Percentiles rank a stretch among this genome's conserved stretches.
phyloP scores from a whole-genome alignment of 2,888 invertebrate genomes.

The Ernsta delagoae region DNA sequence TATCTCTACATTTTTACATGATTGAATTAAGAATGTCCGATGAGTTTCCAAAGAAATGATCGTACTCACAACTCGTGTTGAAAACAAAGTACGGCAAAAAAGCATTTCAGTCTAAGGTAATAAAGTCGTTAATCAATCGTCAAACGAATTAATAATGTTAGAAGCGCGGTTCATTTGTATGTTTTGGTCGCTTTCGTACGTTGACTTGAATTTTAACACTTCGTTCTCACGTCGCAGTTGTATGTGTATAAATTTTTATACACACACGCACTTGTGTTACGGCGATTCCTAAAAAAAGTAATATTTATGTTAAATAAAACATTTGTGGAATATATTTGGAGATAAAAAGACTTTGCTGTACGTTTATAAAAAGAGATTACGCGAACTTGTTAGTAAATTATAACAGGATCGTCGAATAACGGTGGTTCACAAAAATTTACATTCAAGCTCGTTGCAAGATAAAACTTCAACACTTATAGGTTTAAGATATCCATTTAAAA shows the following conservation, averaged over 20 bases:
- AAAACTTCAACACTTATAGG: no score
- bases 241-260: slow-evolving; percentile 1
- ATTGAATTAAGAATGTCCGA: no score
- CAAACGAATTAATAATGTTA: slow-evolving; percentile 22
- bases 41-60: no score
- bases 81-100: background rate
- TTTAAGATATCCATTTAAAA: no score
- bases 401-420: background rate
- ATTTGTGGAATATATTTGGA: slow-evolving; percentile 28
- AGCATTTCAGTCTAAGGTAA: slow-evolving; percentile 4
- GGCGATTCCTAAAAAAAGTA: slow-evolving; percentile 23
- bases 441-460: no score
- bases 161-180: slow-evolving; percentile 39
- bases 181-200: slow-evolving; percentile 29
- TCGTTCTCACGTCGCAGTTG: slow-evolving; percentile 39
- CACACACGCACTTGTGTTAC: slow-evolving; percentile 3
- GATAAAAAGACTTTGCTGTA: background rate
- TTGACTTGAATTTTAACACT: slow-evolving; percentile 43
- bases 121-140: slow-evolving; percentile 35
- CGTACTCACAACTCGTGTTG: background rate
- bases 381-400: background rate
- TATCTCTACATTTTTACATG: no score
- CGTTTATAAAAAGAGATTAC: slow-evolving; percentile 8
- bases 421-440: no score
- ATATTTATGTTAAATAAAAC: slow-evolving; percentile 25